Evolutionary conservation across 2,888 invertebrate species (phyloP).

Genomic region (Bugula neritina): DNA sequence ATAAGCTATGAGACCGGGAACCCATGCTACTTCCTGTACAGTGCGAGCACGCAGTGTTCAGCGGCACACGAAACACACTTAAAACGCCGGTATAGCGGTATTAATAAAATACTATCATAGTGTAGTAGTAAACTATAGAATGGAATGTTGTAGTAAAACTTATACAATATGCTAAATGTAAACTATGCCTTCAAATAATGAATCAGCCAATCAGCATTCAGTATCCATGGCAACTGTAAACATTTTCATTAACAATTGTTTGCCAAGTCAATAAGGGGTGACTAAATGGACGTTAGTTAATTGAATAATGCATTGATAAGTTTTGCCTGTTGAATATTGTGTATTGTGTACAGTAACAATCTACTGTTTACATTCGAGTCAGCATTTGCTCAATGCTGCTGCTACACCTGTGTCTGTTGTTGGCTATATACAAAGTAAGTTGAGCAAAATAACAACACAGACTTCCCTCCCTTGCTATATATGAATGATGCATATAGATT

Average conservation of each 20-base stretch:
- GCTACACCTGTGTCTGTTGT: no score
- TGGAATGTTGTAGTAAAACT: neutral
- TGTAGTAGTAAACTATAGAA: neutral
- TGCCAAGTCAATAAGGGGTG: neutral
- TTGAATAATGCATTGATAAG: neutral
- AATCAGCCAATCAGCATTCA: neutral
- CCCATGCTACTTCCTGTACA: no score
- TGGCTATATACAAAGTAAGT: no score
- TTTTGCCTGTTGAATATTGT: neutral
- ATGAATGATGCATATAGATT: no score
- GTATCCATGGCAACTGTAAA: conserved; percentile 21
- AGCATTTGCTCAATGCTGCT: neutral
- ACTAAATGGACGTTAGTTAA: neutral
- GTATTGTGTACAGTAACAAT: neutral
- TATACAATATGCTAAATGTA: neutral
- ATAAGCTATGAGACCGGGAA: neutral
- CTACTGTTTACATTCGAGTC: neutral
- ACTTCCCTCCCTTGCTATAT: no score
- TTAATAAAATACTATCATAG: neutral
- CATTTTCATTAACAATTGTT: neutral
- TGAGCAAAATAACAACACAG: no score
- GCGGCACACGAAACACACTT: neutral
- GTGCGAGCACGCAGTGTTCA: no score
- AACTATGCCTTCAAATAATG: neutral
- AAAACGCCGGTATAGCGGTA: neutral